These are phyloP conservation scores for Endomychus coccineus DNA, from an alignment of 2,888 invertebrate genomes.

Conservation along the genomic window DNA sequence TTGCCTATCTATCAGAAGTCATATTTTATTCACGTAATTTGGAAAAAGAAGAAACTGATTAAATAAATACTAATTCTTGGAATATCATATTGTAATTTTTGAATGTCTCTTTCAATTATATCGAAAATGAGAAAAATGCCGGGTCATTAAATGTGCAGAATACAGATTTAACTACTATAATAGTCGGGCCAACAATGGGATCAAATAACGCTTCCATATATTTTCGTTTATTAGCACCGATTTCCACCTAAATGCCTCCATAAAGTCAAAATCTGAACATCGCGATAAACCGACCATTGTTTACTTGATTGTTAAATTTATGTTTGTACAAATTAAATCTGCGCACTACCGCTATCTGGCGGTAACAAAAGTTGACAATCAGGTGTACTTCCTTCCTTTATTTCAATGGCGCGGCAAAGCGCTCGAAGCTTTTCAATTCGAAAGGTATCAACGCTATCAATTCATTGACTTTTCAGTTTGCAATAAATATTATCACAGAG, in stretches of 20 bases:
- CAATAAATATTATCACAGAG: no score
- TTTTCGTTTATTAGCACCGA: conserved; percentile 43
- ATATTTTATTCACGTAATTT: no score
- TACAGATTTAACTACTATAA: conserved; percentile 37
- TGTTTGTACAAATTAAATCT: conserved; percentile 47
- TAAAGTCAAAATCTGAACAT: conserved; percentile 45
- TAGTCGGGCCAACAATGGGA: conserved; percentile 31
- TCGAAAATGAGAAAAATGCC: conserved; percentile 34
- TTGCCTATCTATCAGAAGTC: no score
- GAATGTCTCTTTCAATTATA: conserved; percentile 34
- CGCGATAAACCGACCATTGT: conserved; percentile 45
- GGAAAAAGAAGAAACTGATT: no score
- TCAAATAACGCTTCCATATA: conserved; percentile 35
- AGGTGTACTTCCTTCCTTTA: conserved; percentile 26
- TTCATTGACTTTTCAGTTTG: no score
- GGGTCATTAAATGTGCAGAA: conserved; percentile 36
- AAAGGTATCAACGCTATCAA: no score
- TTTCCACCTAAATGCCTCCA: conserved; percentile 42
- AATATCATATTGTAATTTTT: conserved; percentile 32
- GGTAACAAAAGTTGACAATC: conserved; percentile 43
- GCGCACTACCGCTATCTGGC: conserved; percentile 36
- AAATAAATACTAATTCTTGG: no score
- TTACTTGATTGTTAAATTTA: conserved; percentile 47
- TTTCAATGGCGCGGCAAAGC: conserved; percentile 27
- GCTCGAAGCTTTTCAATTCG: no score